These are phyloP conservation scores for Crossocerus cetratus DNA, from an alignment of 2,888 invertebrate species.

Conservation along the genomic window DNA sequence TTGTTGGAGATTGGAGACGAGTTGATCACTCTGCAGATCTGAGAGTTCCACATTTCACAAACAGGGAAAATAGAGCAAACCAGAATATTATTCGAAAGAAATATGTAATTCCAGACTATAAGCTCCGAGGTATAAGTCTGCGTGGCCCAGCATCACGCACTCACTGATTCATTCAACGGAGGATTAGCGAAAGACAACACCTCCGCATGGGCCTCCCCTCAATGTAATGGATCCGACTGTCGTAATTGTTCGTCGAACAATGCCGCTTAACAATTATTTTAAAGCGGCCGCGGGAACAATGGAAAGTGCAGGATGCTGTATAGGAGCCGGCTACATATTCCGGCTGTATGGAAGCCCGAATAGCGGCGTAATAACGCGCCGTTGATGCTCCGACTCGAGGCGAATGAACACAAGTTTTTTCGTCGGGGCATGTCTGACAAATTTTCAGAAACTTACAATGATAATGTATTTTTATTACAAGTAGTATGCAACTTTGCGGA, in stretches of 20 bases:
- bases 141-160: background rate
- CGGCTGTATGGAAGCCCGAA: slow-evolving; percentile 32
- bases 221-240: slow-evolving; percentile 38
- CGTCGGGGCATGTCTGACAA: too few species aligned
- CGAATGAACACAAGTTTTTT: slow-evolving; percentile 28
- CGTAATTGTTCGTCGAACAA: slow-evolving; percentile 44
- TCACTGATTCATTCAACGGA: slow-evolving; percentile 21
- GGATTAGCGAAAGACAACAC: slow-evolving; percentile 34
- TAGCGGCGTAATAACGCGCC: slow-evolving; percentile 39
- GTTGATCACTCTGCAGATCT: too few species aligned
- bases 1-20: too few species aligned
- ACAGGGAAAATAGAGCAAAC: too few species aligned
- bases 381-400: slow-evolving; percentile 32
- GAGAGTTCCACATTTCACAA: too few species aligned
- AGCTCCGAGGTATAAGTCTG: too few species aligned
- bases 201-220: background rate
- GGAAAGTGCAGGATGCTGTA: slow-evolving; percentile 24
- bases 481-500: too few species aligned
- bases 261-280: slow-evolving; percentile 49
- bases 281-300: slow-evolving; percentile 40
- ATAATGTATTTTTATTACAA: too few species aligned
- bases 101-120: too few species aligned
- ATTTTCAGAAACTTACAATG: too few species aligned
- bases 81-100: too few species aligned
- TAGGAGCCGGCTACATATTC: slow-evolving; percentile 42